Base-by-base conservation (phyloP, 2,113 vertebrate genomes). In the Mesocricetus auratus region DNA sequence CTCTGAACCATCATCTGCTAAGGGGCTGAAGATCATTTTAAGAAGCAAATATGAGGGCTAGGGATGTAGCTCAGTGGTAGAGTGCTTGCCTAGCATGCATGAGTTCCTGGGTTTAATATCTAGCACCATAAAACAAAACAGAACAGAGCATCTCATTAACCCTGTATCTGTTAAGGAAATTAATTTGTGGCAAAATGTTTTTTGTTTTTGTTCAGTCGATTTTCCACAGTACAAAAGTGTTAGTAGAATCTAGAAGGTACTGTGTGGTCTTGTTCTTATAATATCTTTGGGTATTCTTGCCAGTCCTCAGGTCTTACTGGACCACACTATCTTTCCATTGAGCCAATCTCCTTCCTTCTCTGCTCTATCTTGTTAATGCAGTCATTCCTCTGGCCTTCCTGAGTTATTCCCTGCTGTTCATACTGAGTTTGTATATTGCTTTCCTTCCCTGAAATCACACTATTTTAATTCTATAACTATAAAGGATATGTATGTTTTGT, bases 11-110 rank as follows among this genome's bases (percentile, higher is more conserved):
- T 83, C 42, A 33, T 62, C 36, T 86, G 74, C 50, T 24, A 91
- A 69, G 1, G 68, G 26, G 8, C 31, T 85, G 36, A 92, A 64
- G 26, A 88, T 45, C n/a, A 91, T 97, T 92, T 69, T 19, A 95
- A 92, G 83, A 88, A 19, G 83, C n/a, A 93, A 39, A 58, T 53
- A 21, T n/a, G 15, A 88, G 50, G 68, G 68, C 24, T 58, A 21
- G 7, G 15, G 47, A 58, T 58, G 36, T 11, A 58, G 50, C 47
- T 88, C 50, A 73, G 2, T 73, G 68, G 29, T 22, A 33, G 60
- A 36, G 26, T 66, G 42, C 62, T 86, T 50, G 42, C 83, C 42
- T 50, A 12, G 60, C 39, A 85, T 47, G 29, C 42, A 31, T 42
- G 45, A 50, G 11, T 1, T 21, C 45, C 64, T 68, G 64, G 45